These are phyloP conservation scores for Argopecten irradians DNA, from an alignment of 1,140 invertebrate species.

Conservation along the genomic window DNA sequence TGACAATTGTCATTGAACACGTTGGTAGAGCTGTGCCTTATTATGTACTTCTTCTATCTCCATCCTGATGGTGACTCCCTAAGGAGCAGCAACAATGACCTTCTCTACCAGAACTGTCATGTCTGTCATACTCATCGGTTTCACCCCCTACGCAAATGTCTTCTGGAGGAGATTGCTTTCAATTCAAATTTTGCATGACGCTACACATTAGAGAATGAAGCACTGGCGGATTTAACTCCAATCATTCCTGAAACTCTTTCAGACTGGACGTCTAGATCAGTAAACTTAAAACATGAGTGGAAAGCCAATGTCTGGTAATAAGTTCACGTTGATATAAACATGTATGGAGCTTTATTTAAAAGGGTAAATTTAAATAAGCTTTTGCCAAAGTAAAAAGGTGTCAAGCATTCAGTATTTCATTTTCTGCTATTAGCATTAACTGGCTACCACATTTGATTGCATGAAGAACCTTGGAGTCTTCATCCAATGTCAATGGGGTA, in stretches of 20 bases:
- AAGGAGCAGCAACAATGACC: not conserved
- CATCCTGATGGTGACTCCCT: not conserved
- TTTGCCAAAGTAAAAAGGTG: too few species aligned
- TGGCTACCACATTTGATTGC: too few species aligned
- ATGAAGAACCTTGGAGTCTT: too few species aligned
- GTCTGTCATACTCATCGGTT: not conserved
- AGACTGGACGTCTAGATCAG: not conserved
- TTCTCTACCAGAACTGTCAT: not conserved
- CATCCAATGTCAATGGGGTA: too few species aligned
- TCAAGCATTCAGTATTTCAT: too few species aligned
- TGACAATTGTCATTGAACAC: not conserved
- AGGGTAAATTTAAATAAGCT: too few species aligned
- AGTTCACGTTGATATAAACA: not conserved
- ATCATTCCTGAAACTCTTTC: not conserved
- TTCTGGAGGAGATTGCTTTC: not conserved
- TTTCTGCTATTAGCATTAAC: too few species aligned
- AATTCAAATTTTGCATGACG: not conserved
- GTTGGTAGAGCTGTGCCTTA: not conserved
- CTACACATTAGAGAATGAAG: not conserved
- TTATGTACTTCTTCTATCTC: not conserved
- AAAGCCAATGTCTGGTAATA: not conserved
- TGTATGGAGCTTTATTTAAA: too few species aligned
- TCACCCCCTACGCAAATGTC: not conserved
- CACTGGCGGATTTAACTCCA: not conserved
- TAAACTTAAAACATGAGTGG: not conserved